Conservation (phyloP, 2,113 vertebrate species). For the Puma concolor region DNA sequence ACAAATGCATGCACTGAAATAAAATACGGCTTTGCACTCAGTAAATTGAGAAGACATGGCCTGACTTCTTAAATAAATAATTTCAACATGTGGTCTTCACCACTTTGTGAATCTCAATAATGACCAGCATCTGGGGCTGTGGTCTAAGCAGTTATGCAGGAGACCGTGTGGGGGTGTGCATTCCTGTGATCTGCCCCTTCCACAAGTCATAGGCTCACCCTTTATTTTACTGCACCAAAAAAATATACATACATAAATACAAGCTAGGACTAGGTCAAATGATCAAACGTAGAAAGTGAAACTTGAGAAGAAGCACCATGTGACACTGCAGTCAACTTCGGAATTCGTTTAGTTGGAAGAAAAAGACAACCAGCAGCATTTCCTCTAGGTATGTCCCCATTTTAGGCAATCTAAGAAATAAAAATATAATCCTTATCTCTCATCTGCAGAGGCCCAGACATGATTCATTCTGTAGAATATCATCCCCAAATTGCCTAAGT, state of each 20-base stretch:
- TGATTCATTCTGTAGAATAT: neutral
- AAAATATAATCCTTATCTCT: neutral
- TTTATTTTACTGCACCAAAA: neutral
- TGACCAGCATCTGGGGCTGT: neutral
- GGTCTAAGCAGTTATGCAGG: neutral
- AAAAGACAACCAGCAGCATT: neutral
- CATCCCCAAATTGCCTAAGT: neutral
- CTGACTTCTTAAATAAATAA: constrained; percentile 31
- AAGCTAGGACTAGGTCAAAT: neutral
- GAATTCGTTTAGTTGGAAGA: neutral
- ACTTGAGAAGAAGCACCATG: neutral
- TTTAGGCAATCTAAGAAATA: neutral
- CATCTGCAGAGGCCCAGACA: neutral
- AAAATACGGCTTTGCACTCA: neutral
- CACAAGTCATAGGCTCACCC: neutral
- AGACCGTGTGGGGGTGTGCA: neutral
- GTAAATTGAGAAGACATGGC: neutral
- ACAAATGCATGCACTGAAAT: neutral
- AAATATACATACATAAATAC: neutral
- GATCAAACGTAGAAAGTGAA: constrained; percentile 28
- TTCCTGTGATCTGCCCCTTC: neutral
- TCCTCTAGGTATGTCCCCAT: neutral
- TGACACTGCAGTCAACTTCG: neutral
- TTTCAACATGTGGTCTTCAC: neutral
- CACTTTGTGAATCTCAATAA: neutral